phyloP scores from a whole-genome alignment of 1,140 invertebrate species.

The Triops longicaudatus region DNA sequence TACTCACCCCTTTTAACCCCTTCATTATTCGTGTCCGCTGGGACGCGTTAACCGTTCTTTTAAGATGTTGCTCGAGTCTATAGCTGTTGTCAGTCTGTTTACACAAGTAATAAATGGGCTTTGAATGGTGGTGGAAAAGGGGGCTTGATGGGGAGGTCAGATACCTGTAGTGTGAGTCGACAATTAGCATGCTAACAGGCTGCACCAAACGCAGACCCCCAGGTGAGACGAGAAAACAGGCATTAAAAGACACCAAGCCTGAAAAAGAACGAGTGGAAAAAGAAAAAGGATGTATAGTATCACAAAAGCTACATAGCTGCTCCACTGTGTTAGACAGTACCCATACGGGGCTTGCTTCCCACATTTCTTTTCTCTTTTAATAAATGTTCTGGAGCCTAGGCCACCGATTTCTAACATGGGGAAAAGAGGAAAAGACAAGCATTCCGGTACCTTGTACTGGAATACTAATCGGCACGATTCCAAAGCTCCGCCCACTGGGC shows the following conservation, averaged over 20 bases:
- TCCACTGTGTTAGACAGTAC: too few species aligned
- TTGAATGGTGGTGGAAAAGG: background rate
- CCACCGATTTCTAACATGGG: too few species aligned
- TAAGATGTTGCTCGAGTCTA: too few species aligned
- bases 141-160: constrained; percentile 9
- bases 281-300: background rate
- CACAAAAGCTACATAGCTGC: too few species aligned
- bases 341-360: too few species aligned
- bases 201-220: background rate
- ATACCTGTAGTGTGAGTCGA: background rate
- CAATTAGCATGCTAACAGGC: constrained; percentile 14
- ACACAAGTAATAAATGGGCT: background rate
- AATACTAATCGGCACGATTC: too few species aligned
- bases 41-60: background rate
- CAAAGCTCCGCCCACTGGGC: too few species aligned
- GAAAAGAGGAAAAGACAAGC: too few species aligned
- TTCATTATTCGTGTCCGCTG: background rate
- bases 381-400: too few species aligned
- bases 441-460: too few species aligned
- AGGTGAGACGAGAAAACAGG: background rate
- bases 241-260: background rate
- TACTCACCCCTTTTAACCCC: background rate
- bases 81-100: background rate
- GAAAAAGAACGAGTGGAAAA: background rate
- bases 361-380: too few species aligned